Conservation (phyloP, 2,888 invertebrate species). For the Rhabditoides inermis region DNA sequence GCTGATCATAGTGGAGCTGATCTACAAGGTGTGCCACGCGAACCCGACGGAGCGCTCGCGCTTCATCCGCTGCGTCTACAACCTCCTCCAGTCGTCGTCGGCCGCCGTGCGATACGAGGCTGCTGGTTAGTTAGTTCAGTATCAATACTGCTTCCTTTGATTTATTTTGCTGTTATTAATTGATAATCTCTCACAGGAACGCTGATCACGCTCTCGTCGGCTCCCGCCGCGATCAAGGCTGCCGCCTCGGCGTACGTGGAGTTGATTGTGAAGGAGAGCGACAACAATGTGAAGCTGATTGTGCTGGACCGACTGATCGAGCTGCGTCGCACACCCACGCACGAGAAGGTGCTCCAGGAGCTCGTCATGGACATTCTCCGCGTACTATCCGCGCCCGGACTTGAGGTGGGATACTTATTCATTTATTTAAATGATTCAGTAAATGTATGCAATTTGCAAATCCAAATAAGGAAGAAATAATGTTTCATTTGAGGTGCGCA, state of each 20-base stretch:
- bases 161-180: neutral
- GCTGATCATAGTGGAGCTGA: conserved; percentile 93
- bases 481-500: conserved; percentile 63
- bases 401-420: conserved; percentile 78
- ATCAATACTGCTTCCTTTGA: neutral
- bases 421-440: neutral
- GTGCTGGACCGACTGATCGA: conserved; percentile 85
- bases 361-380: conserved; percentile 94
- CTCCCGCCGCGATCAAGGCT: conserved; percentile 91
- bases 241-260: conserved; percentile 98
- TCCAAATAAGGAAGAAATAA: neutral
- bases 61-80: conserved; percentile 97
- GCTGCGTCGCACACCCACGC: conserved; percentile 62
- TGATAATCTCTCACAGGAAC: too few relatives aligned
- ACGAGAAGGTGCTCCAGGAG: conserved; percentile 58
- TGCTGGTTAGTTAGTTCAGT: too few relatives aligned
- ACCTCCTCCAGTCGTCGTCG: conserved; percentile 83
- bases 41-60: conserved; percentile 89
- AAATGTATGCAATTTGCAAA: neutral
- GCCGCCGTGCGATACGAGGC: conserved; percentile 67
- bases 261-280: conserved; percentile 95
- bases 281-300: conserved; percentile 97
- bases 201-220: conserved; percentile 87
- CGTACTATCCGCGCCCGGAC: conserved; percentile 81
- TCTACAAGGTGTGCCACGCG: conserved; percentile 95